Percentiles rank a stretch among this genome's conserved stretches.
These are phyloP conservation scores for Drosophila melanica DNA, from an alignment of 1,140 invertebrate species.

Conservation along the genomic window DNA sequence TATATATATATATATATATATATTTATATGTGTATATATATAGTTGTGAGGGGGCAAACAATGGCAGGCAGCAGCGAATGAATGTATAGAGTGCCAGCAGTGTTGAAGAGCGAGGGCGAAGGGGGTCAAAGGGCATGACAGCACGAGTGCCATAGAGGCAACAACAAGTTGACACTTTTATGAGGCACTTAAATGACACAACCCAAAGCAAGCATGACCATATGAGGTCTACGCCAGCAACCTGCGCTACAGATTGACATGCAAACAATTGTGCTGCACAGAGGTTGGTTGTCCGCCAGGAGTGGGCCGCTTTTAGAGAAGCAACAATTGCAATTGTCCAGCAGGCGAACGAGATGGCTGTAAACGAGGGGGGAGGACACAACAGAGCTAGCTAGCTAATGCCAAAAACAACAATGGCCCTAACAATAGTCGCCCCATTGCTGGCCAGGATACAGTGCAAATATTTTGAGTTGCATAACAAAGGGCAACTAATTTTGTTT, in stretches of 20 bases:
- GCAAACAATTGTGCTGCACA: slow-evolving; percentile 56
- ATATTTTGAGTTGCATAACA: slow-evolving; percentile 61
- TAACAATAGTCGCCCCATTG: slow-evolving; percentile 41
- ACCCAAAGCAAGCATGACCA: slow-evolving; percentile 61
- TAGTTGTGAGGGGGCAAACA: slow-evolving; percentile 32
- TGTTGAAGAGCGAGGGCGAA: slow-evolving; percentile 19
- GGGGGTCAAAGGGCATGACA: slow-evolving; percentile 35
- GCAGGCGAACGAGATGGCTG: slow-evolving; percentile 7
- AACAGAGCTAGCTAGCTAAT: slow-evolving; percentile 38
- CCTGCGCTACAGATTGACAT: slow-evolving; percentile 64
- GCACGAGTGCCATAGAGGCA: slow-evolving; percentile 45
- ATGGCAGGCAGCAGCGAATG: slow-evolving; percentile 23
- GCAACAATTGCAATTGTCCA: slow-evolving; percentile 74
- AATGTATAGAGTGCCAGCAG: slow-evolving; percentile 48
- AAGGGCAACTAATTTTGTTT: slow-evolving; percentile 61
- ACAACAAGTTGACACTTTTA: slow-evolving; percentile 81
- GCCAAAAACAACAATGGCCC: slow-evolving; percentile 50
- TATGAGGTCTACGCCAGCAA: slow-evolving; percentile 30
- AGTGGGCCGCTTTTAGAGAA: slow-evolving; percentile 14
- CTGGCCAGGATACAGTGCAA: slow-evolving; percentile 39
- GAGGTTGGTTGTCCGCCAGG: slow-evolving; percentile 10
- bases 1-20: slow-evolving; percentile 7
- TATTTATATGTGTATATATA: slow-evolving; percentile 18
- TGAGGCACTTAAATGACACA: slow-evolving; percentile 81
- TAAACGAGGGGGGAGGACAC: not conserved